A percentile compares a stretch with the other conserved stretches of the same genome.
These are phyloP conservation scores for Hapalemur alaotrensis DNA, from an alignment of 2,797 vertebrate species.

Conservation along the genomic window DNA sequence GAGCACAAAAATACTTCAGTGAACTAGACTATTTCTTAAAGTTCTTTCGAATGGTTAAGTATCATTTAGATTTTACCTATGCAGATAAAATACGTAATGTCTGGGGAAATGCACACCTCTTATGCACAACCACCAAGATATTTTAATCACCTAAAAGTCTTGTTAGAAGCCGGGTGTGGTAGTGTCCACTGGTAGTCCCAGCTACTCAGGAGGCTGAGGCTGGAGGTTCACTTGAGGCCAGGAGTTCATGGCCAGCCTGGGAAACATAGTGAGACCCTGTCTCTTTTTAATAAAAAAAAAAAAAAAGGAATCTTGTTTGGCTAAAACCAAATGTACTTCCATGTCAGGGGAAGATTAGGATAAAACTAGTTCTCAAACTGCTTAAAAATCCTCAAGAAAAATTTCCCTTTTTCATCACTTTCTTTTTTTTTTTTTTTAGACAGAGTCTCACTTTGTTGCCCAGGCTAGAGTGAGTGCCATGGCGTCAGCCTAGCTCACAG, in stretches of 20 bases:
- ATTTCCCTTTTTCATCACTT: not conserved
- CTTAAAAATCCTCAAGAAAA: slow-evolving; percentile 9
- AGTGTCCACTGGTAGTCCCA: not conserved
- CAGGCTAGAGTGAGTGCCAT: no score
- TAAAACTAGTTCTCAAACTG: not conserved
- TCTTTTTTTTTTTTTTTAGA: not conserved
- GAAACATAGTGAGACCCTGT: not conserved
- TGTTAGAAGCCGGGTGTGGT: not conserved
- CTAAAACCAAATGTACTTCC: not conserved
- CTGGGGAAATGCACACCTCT: not conserved
- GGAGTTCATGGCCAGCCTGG: not conserved
- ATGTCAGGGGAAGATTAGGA: not conserved
- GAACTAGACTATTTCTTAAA: not conserved
- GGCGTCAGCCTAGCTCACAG: no score
- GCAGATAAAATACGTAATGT: not conserved
- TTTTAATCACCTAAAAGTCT: not conserved
- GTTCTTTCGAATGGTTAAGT: not conserved
- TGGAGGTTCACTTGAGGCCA: not conserved
- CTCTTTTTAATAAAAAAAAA: not conserved
- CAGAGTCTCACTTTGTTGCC: no score
- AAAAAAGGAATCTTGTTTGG: not conserved
- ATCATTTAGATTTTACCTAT: not conserved
- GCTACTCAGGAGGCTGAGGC: not conserved
- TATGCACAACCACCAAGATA: not conserved
- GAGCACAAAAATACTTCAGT: not conserved